phyloP scores from a whole-genome alignment of 2,888 invertebrate species.

The Nomada goodeniana region DNA sequence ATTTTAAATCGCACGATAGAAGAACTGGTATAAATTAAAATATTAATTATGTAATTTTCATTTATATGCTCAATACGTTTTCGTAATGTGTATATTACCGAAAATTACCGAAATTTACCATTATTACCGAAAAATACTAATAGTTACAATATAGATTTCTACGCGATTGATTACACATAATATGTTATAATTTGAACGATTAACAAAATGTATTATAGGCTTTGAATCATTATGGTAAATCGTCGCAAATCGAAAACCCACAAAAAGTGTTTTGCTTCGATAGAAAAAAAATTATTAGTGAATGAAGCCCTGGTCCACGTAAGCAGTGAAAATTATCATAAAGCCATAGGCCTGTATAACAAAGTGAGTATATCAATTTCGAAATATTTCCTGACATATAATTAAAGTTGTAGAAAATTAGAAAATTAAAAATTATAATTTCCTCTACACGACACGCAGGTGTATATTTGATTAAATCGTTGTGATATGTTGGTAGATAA shows the following conservation, averaged over 20 bases:
- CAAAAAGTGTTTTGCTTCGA: slow-evolving; percentile 33
- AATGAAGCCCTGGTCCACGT: slow-evolving; percentile 92
- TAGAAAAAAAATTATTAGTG: slow-evolving; percentile 88
- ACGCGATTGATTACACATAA: not conserved
- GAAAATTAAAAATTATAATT: not conserved
- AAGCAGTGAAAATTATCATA: slow-evolving; percentile 90
- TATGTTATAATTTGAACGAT: not conserved
- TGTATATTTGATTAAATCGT: too few species aligned
- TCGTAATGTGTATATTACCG: too few species aligned
- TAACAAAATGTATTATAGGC: slow-evolving; percentile 38
- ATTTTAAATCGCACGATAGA: too few species aligned
- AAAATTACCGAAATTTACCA: too few species aligned
- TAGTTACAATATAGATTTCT: too few species aligned
- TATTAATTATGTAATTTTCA: too few species aligned
- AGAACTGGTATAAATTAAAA: too few species aligned
- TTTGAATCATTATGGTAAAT: slow-evolving; percentile 53
- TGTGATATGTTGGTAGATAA: too few species aligned
- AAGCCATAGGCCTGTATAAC: slow-evolving; percentile 89
- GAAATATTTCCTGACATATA: not conserved
- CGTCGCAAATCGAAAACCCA: slow-evolving; percentile 55
- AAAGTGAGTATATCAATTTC: slow-evolving; percentile 86
- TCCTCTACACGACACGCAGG: too few species aligned
- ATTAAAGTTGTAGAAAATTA: not conserved
- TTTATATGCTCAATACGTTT: too few species aligned
- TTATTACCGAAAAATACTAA: too few species aligned